Evolutionary conservation across 2,797 vertebrate species (phyloP), one percentile per base, ranked within the genome.

Genomic region (Pipistrellus pygmaeus): DNA sequence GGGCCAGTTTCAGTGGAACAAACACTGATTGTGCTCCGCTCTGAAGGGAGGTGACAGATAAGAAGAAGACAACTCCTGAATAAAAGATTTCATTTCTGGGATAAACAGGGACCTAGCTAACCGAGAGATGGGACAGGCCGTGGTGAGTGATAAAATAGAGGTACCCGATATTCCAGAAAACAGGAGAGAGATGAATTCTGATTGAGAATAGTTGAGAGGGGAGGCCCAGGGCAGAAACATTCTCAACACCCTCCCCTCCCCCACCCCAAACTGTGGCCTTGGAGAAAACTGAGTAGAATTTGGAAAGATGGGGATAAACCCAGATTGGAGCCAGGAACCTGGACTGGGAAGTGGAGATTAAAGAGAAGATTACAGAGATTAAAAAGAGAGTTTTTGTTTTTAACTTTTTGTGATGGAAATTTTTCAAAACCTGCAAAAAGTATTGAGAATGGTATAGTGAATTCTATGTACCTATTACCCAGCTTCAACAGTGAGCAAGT

Each of bases 1-100:
- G 5, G 15, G 66, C 32, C 80, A 51, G 66, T 72, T 76, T 89
- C 72, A 14, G 9, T 27, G 57, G 46, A 82, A 94, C 69, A 93
- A 90, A 80, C 60, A 55, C n/a, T 46, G 30, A 20, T n/a, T 71
- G 46, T 95, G 60, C 35, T 85, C 73, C 13, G 57, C 64, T 96
- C 57, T 30, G 20, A 77, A 73, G 30, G 35, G 32, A 64, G 30
- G 88, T 78, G 77, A 90, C 62, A 91, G 93, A 93, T 77, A 73
- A 77, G 69, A 53, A 12, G n/a, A 78, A 83, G 88, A 60, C 27
- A 82, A 46, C 25, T 41, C 73, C 25, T 77, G n/a, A 93, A 73
- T 82, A 55, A 88, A 84, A 95, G 85, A 44, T 11, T 83, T 51
- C 41, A 53, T 87, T 55, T 91, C 86, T 68, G 46, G 41, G 69